Evolutionary conservation across 64 coral and sea anemone genomes (phyloP), one percentile per base, ranked within the genome.

Genomic region (Acropora tenuis): DNA sequence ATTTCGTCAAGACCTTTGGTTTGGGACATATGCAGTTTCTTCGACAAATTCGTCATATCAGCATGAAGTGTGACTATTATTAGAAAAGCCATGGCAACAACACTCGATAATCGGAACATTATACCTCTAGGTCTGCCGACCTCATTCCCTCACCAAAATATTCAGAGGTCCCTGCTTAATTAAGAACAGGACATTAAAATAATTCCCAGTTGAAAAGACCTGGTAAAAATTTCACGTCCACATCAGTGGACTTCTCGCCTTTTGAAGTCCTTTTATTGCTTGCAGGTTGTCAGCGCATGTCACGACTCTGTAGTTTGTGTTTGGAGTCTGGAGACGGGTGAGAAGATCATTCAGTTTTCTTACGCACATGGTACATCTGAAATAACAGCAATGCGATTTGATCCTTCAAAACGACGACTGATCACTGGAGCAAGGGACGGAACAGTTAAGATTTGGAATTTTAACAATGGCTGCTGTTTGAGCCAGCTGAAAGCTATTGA

Each of bases 331-430:
- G 91, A 96, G 48, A 99, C 94, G 46, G 97, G 97, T 43, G 97
- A 99, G 72, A 99, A 99, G 67, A 59, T 99, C 58, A 99, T 99
- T 45, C 97, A 99, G 89, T 99, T 99, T 83, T 92, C 94, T 10
- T 89, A 99, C 57, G 97, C 97, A 8, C 97, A 99, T 45, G 88
- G 55, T 8, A 74, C 74, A 20, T 93, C 94, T 1, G 97, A 99
- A 50, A 99, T 99, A 50, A 99, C 97, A 8, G 94, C 97, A 0
- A 96, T 99, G 97, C 93, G 87, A 9, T 99, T 99, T 84, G 97
- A 99, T 55, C 97, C 76, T 1, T 95, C 93, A 40, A 90, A 96
- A 17, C 83, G 97, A 15, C 88, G 97, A 4, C 74, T 99, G 4
- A 86, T 99, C 0, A 99, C 94, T 58, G 97, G 97, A 50, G 94